Evolutionary conservation across 2,888 invertebrate species (phyloP).

Genomic region (Thelaira solivaga): DNA sequence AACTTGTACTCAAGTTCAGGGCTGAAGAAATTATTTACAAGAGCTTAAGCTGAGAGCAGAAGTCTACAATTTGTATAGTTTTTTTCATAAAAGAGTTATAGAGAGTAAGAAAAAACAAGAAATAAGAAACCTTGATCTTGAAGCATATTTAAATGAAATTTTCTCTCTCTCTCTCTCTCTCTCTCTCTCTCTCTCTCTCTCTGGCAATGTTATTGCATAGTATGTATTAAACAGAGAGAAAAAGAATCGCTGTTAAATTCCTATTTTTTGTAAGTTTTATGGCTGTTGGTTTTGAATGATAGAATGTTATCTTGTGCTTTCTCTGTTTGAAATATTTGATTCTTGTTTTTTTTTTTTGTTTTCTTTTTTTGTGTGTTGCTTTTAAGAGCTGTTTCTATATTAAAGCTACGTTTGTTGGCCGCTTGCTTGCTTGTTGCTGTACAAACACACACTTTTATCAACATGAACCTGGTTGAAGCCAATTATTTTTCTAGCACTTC

Average conservation of each 20-base stretch:
- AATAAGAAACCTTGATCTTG: conserved; percentile 47
- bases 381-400: neutral
- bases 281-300: neutral
- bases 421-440: neutral
- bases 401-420: conserved; percentile 8
- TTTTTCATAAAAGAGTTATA: too few relatives aligned
- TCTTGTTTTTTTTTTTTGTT: conserved; percentile 15
- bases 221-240: neutral
- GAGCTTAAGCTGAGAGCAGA: conserved; percentile 21
- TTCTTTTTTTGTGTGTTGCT: neutral
- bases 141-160: neutral
- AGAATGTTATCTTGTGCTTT: conserved; percentile 31
- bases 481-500: conserved; percentile 60
- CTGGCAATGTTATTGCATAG: conserved; percentile 10
- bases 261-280: neutral
- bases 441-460: neutral
- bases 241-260: neutral
- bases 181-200: neutral
- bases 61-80: conserved; percentile 54
- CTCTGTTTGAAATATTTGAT: conserved; percentile 6
- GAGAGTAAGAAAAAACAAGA: neutral
- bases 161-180: conserved; percentile 1
- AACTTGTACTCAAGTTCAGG: conserved; percentile 53
- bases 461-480: neutral
- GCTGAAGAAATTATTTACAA: conserved; percentile 24